Evolutionary conservation across 2,888 invertebrate species (phyloP).

Genomic region (Dysmachus trigonus): DNA sequence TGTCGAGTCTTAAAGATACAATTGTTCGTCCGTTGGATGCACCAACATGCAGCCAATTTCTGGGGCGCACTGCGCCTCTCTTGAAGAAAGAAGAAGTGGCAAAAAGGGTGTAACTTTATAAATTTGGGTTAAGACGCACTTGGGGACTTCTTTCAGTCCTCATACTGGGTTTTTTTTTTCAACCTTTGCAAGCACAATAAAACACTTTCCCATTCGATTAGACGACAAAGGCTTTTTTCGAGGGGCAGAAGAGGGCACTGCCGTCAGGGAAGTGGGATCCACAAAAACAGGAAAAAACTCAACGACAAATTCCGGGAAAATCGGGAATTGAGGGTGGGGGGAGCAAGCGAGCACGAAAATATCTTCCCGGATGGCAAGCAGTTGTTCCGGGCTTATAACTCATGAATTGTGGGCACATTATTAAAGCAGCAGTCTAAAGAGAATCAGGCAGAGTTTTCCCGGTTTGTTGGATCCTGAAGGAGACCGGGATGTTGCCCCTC

Average conservation of each 20-base stretch:
- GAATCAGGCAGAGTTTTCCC: not conserved
- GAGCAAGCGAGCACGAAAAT: not conserved
- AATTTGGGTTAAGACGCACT: conserved; percentile 24
- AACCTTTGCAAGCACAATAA: not conserved
- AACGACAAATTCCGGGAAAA: not conserved
- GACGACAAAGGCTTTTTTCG: not conserved
- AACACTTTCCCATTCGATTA: conserved; percentile 25
- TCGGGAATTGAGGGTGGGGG: not conserved
- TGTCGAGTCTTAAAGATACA: not conserved
- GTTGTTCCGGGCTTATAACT: not conserved
- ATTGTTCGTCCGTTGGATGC: not conserved
- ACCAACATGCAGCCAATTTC: not conserved
- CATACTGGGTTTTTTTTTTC: not conserved
- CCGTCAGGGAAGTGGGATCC: not conserved
- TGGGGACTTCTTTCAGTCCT: not conserved
- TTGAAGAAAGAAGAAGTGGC: not conserved
- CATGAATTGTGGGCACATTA: conserved; percentile 23
- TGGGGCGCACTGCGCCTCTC: not conserved
- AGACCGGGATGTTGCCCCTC: not conserved
- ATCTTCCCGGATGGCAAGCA: not conserved
- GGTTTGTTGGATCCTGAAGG: not conserved
- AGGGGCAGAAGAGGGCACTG: not conserved
- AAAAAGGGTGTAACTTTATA: conserved; percentile 17
- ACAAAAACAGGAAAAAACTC: not conserved
- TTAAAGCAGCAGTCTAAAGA: conserved; percentile 21